phyloP scores from a whole-genome alignment of 2,113 vertebrate species.

The Ptilorrhoa leucosticta region DNA sequence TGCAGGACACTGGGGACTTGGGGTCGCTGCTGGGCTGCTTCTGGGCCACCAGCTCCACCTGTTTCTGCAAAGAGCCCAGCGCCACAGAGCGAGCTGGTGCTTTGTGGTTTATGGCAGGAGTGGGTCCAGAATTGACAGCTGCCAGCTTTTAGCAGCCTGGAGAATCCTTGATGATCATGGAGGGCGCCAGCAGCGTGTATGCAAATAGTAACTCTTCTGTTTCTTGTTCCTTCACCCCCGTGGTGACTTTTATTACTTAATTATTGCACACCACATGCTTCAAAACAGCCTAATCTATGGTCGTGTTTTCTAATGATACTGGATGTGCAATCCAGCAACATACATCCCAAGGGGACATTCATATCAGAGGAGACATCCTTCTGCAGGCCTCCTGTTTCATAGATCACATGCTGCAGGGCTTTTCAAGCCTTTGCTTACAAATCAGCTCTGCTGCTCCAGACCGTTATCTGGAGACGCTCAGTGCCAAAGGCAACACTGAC shows the following conservation, averaged over 20 bases:
- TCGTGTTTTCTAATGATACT: constrained; percentile 70
- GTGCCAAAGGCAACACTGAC: neutral
- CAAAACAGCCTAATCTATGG: constrained; percentile 76
- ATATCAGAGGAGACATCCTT: constrained; percentile 45
- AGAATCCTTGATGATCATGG: neutral
- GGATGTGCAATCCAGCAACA: constrained; percentile 48
- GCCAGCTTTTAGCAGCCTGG: neutral
- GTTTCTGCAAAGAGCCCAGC: neutral
- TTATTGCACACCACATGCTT: constrained; percentile 89
- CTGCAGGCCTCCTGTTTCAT: constrained; percentile 23
- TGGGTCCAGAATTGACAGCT: neutral
- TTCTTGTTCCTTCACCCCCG: constrained; percentile 72
- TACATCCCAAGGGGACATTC: constrained; percentile 65
- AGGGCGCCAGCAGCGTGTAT: neutral
- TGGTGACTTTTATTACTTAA: constrained; percentile 96
- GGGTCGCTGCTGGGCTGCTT: neutral
- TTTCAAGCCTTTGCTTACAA: constrained; percentile 34
- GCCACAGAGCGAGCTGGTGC: neutral
- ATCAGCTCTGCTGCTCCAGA: neutral
- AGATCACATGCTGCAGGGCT: constrained; percentile 40
- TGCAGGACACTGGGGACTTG: neutral
- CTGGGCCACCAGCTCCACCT: neutral
- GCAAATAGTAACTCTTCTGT: constrained; percentile 70
- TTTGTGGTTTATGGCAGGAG: neutral
- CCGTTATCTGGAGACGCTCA: neutral